phyloP scores from a whole-genome alignment of 2,113 vertebrate species.

The Channa argus region DNA sequence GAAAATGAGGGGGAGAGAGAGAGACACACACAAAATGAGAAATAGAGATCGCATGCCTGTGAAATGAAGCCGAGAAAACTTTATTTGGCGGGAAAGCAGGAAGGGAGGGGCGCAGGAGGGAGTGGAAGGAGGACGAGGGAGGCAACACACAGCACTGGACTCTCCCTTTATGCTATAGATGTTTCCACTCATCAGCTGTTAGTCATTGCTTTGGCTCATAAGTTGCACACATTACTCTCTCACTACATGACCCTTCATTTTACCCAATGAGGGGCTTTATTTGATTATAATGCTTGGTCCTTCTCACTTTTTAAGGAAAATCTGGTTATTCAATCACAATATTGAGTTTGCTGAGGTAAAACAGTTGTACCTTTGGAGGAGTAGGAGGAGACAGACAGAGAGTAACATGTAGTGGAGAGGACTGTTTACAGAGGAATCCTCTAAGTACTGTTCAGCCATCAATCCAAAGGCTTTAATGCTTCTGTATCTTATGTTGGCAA shows the following conservation, averaged over 20 bases:
- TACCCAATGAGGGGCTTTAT: slow-evolving; percentile 44
- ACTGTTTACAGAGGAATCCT: background rate
- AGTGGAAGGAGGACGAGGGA: slow-evolving; percentile 5
- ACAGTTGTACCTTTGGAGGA: slow-evolving; percentile 10
- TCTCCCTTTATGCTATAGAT: slow-evolving; percentile 54
- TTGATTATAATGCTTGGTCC: slow-evolving; percentile 42
- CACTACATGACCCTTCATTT: slow-evolving; percentile 43
- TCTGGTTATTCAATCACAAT: slow-evolving; percentile 48
- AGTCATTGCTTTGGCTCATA: slow-evolving; percentile 63
- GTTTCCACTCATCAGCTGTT: slow-evolving; percentile 76
- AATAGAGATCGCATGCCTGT: slow-evolving; percentile 27
- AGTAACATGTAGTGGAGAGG: background rate
- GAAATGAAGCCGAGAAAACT: slow-evolving; percentile 54
- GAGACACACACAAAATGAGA: background rate
- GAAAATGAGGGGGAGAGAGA: slow-evolving; percentile 3
- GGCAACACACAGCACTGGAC: slow-evolving; percentile 27
- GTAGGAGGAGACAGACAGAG: background rate
- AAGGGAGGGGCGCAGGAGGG: slow-evolving; percentile 31
- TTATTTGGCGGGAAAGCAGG: slow-evolving; percentile 61
- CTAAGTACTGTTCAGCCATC: background rate
- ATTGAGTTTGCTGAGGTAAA: slow-evolving; percentile 47
- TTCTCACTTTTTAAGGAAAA: slow-evolving; percentile 55
- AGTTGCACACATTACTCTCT: slow-evolving; percentile 21
- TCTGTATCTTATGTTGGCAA: background rate
- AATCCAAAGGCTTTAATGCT: background rate